Conservation (phyloP, 2,888 invertebrate genomes). For the Mayetiola destructor region DNA sequence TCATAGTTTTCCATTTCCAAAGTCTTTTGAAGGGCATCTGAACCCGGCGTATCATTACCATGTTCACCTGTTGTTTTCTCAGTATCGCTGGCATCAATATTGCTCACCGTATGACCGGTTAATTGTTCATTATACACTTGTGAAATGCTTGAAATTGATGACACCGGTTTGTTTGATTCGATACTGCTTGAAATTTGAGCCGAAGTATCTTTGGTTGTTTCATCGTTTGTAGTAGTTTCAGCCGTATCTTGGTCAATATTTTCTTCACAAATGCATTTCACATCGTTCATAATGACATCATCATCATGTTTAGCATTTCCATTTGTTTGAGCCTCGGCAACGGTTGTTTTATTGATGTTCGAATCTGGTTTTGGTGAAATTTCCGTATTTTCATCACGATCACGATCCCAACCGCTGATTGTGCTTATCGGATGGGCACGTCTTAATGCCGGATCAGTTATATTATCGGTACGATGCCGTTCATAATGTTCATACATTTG, state of each 20-base stretch:
- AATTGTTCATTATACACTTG: constrained; percentile 36
- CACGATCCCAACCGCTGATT: constrained; percentile 86
- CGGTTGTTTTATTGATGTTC: constrained; percentile 28
- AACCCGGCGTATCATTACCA: constrained; percentile 23
- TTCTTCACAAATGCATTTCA: constrained; percentile 24
- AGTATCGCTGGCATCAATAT: constrained; percentile 1
- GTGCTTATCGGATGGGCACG: constrained; percentile 90
- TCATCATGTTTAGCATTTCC: constrained; percentile 22
- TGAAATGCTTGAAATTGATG: constrained; percentile 30
- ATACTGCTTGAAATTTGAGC: neutral
- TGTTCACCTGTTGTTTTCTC: neutral
- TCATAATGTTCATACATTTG: constrained; percentile 97
- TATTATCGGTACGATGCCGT: constrained; percentile 82
- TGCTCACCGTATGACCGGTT: constrained; percentile 23
- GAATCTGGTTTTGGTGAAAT: constrained; percentile 26
- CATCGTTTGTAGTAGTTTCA: constrained; percentile 24
- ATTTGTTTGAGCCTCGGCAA: constrained; percentile 23
- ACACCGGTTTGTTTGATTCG: neutral
- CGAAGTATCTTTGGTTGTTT: constrained; percentile 10
- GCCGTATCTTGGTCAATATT: constrained; percentile 19
- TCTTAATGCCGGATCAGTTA: constrained; percentile 84
- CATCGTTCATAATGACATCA: constrained; percentile 21
- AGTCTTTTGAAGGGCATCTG: constrained; percentile 16
- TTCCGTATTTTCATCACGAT: constrained; percentile 29
- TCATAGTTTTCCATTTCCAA: constrained; percentile 29